Conservation (phyloP, 2,113 vertebrate species). For the Oxygymnocypris stewartii region DNA sequence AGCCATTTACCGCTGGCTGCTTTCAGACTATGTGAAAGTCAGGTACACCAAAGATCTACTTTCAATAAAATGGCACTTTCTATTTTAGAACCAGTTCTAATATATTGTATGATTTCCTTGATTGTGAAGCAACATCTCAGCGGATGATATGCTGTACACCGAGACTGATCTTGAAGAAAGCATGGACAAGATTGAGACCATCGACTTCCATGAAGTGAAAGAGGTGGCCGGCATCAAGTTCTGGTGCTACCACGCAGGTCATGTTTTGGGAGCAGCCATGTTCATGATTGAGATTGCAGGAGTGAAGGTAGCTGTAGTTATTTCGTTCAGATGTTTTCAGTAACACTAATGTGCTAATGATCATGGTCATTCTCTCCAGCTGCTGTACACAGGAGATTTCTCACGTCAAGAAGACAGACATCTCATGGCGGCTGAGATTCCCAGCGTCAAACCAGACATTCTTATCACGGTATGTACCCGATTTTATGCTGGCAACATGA, state of each 20-base stretch:
- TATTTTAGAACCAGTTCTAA: background rate
- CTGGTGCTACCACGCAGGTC: constrained; percentile 97
- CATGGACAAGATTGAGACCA: constrained; percentile 99
- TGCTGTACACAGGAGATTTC: constrained; percentile 97
- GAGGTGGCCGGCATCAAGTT: constrained; percentile 98
- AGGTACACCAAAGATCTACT: constrained; percentile 76
- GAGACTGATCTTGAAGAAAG: constrained; percentile 97
- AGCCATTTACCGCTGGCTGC: constrained; percentile 97
- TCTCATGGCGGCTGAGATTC: constrained; percentile 97
- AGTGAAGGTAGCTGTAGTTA: constrained; percentile 83
- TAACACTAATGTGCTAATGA: background rate
- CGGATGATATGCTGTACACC: constrained; percentile 97
- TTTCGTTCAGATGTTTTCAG: background rate
- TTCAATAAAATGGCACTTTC: background rate
- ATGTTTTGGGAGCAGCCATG: constrained; percentile 96
- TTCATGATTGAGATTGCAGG: constrained; percentile 99
- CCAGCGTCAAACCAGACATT: constrained; percentile 96
- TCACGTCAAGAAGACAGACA: constrained; percentile 97
- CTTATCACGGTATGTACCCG: constrained; percentile 88
- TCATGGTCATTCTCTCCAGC: constrained; percentile 65
- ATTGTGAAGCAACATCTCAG: constrained; percentile 90
- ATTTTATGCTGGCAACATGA: background rate
- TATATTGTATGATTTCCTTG: constrained; percentile 20
- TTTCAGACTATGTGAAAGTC: constrained; percentile 99
- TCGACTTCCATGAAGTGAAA: constrained; percentile 98